Base-by-base conservation (phyloP, 2,113 vertebrate genomes). In the Conger conger region DNA sequence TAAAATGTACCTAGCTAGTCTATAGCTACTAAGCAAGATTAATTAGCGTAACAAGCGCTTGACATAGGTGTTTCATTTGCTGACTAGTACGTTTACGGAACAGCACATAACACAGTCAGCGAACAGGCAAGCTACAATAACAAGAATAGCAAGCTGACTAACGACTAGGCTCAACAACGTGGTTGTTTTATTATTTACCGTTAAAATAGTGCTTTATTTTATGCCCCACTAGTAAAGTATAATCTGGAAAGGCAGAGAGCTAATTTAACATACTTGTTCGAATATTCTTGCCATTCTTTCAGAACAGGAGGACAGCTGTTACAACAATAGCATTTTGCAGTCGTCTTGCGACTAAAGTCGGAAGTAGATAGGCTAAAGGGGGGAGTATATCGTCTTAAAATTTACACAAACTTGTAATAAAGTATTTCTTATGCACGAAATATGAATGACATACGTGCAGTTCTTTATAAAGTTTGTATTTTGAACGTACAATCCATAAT, bases 291-390 rank as follows among this genome's bases (percentile, higher is more conserved):
- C 23, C 68, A 73, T 73, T 73, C 27, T 73, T 73, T 18, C 77
- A 23, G 16, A 79, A 79, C 77, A 40, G 77, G 27, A 40, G 77
- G 27, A 40, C 77, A 79, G 77, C 77, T 79, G 77, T 79, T 79
- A 11, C 20, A 33, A 7, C 8, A 63, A 23, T 18, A 37, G 2
- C 42, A 82, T 37, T 8, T 1, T 36, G 50, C 6, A 79, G 36
- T 16, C 40, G 8, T 18, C 2, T 53, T 1, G 23, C 79, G 18
- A 23, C 27, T 81, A 60, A 76, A 85, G 79, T 68, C 84, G 84
- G 84, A 85, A 81, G 42, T 30, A 37, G 81, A 54, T 35, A 11
- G n/a, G n/a, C n/a, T n/a, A n/a, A n/a, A 53, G 11, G 50, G 78
- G 40, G 50, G 13, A 30, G 8, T 53, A 23, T 11, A 42, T 17